These are phyloP conservation scores for Eumeta japonica DNA, from an alignment of 1,140 invertebrate species.

Conservation along the genomic window DNA sequence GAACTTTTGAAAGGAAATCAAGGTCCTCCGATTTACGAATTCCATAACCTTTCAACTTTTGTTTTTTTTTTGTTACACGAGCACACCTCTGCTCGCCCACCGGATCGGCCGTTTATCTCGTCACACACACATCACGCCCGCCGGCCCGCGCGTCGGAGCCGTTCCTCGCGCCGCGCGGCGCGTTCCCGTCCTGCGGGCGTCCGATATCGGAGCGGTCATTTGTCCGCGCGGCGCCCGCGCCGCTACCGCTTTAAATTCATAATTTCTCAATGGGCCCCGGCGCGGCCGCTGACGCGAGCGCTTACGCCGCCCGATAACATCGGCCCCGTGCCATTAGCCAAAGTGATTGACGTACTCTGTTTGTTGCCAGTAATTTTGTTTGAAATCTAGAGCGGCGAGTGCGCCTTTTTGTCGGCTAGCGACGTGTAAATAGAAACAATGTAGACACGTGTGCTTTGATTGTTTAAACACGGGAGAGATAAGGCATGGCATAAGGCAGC, in stretches of 20 bases:
- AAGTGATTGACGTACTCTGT: slow-evolving; percentile 51
- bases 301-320: slow-evolving; percentile 44
- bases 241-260: slow-evolving; percentile 38
- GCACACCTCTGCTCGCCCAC: not conserved
- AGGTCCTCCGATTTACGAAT: no score
- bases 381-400: slow-evolving; percentile 35
- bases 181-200: not conserved
- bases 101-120: not conserved
- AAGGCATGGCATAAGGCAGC: no score
- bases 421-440: slow-evolving; percentile 20
- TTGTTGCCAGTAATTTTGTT: slow-evolving; percentile 54
- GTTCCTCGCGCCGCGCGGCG: no score
- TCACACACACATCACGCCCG: no score
- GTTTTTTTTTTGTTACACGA: no score
- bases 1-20: no score
- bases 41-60: no score
- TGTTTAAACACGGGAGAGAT: no score
- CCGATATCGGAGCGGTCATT: slow-evolving; percentile 19
- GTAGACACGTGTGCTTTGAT: slow-evolving; percentile 14
- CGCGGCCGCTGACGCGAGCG: slow-evolving; percentile 38
- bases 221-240: slow-evolving; percentile 2
- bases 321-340: slow-evolving; percentile 45
- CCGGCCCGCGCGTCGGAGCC: no score
- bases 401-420: slow-evolving; percentile 22
- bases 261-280: slow-evolving; percentile 37